Percentiles rank a stretch among this genome's conserved stretches.
Evolutionary conservation across 2,113 vertebrate species (phyloP).

Genomic region (Ophthalmolycus amberensis): DNA sequence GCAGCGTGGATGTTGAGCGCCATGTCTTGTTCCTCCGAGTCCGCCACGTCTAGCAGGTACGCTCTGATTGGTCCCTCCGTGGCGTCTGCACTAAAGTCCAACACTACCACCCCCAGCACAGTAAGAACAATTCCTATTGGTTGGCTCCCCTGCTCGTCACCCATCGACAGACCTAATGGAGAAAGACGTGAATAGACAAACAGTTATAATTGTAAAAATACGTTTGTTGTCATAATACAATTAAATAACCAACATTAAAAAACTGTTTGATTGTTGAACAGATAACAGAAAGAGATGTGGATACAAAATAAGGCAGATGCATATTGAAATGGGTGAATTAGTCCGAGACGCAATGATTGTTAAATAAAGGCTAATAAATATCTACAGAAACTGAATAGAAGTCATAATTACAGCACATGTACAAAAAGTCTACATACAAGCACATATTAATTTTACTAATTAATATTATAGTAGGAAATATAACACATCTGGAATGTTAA

Average conservation of each 20-base stretch:
- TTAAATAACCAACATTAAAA: neutral
- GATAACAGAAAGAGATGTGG: neutral
- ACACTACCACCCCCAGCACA: constrained; percentile 93
- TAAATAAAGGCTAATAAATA: neutral
- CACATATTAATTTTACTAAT: neutral
- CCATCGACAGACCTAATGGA: constrained; percentile 87
- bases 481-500: neutral
- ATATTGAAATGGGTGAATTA: neutral
- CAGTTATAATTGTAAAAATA: neutral
- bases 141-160: constrained; percentile 88
- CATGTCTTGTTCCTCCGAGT: constrained; percentile 98
- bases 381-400: neutral
- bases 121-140: constrained; percentile 95
- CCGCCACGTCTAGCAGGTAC: constrained; percentile 95
- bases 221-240: neutral
- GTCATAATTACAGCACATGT: neutral
- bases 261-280: neutral
- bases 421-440: neutral
- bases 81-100: constrained; percentile 95
- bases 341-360: neutral
- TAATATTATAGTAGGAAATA: neutral
- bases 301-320: neutral
- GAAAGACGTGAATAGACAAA: neutral
- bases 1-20: constrained; percentile 97
- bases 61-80: constrained; percentile 96